phyloP scores from a whole-genome alignment of 2,797 vertebrate genomes.

The Ispidina picta region DNA sequence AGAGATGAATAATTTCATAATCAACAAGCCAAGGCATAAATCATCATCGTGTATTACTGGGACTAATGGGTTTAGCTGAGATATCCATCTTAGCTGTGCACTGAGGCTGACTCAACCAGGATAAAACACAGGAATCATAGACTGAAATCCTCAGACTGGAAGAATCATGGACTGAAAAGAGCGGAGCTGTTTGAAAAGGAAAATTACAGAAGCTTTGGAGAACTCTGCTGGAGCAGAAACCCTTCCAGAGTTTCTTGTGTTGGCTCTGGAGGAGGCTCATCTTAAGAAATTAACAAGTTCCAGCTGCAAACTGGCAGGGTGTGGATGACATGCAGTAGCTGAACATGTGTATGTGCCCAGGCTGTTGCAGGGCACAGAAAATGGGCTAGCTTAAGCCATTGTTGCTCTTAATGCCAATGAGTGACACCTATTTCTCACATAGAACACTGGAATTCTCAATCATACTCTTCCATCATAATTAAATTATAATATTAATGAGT shows the following conservation, averaged over 20 bases:
- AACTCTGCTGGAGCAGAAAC: neutral
- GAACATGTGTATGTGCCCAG: neutral
- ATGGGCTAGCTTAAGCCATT: neutral
- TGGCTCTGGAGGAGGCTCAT: neutral
- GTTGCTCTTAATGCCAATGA: neutral
- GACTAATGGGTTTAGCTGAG: neutral
- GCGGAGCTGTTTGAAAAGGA: neutral
- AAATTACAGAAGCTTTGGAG: neutral
- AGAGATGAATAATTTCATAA: neutral
- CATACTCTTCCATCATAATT: neutral
- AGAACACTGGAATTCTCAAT: neutral
- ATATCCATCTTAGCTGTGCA: neutral
- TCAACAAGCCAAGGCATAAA: neutral
- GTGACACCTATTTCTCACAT: neutral
- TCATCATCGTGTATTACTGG: neutral
- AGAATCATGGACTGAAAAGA: neutral
- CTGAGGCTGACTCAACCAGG: neutral
- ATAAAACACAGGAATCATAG: neutral
- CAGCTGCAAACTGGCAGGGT: neutral
- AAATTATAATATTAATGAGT: slow-evolving; percentile 8
- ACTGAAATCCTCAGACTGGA: neutral
- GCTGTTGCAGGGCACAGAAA: neutral
- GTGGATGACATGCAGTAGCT: neutral
- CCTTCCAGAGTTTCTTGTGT: neutral
- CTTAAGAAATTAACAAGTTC: neutral